Conservation (phyloP, 64 coral and sea anemone species). For the Dendronephthya gigantea region DNA sequence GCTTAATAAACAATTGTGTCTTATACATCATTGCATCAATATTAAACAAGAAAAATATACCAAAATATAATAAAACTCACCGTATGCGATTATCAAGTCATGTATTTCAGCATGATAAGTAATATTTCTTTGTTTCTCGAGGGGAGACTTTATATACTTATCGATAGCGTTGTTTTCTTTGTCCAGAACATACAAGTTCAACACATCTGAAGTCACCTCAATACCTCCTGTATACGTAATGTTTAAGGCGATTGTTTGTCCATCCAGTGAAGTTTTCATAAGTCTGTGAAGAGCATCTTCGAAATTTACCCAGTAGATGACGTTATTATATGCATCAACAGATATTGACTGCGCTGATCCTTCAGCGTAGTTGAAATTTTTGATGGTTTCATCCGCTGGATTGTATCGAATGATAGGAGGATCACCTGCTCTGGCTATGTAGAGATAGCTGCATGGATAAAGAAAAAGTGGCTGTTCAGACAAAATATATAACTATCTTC, state of each 20-base stretch:
- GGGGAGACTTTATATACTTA: neutral
- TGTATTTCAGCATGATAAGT: neutral
- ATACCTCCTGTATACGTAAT: neutral
- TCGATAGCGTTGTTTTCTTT: neutral
- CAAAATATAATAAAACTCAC: neutral
- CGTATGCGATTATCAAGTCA: neutral
- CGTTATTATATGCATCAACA: neutral
- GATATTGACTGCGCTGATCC: neutral
- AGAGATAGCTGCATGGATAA: neutral
- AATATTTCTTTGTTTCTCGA: neutral
- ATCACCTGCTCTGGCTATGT: neutral
- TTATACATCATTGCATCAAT: too few relatives aligned
- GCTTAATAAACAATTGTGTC: too few relatives aligned
- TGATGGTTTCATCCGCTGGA: neutral
- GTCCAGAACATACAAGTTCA: neutral
- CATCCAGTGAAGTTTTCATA: neutral
- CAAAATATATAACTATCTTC: too few relatives aligned
- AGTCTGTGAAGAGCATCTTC: neutral
- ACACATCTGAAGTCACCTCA: neutral
- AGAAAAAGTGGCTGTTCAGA: too few relatives aligned
- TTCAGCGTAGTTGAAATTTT: neutral
- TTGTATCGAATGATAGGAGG: neutral
- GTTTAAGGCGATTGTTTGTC: neutral
- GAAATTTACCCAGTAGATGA: neutral
- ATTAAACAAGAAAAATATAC: neutral